A percentile compares a stretch with the other conserved stretches of the same genome.
These are phyloP conservation scores for Nomada fabriciana DNA, from an alignment of 2,888 invertebrate genomes.

Conservation along the genomic window DNA sequence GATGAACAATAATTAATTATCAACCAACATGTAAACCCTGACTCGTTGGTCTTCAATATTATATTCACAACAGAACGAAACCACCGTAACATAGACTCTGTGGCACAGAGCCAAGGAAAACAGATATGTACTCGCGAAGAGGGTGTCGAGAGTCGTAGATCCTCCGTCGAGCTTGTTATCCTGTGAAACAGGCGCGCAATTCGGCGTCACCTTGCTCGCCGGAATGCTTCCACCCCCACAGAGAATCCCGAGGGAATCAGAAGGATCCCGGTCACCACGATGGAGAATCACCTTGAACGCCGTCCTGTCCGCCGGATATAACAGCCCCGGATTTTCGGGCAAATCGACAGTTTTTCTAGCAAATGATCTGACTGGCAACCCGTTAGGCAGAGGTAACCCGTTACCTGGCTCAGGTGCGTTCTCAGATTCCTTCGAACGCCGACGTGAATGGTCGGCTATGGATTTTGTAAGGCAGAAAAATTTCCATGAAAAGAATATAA, in stretches of 20 bases:
- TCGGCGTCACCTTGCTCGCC: constrained; percentile 62
- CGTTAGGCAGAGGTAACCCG: constrained; percentile 25
- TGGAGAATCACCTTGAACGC: constrained; percentile 46
- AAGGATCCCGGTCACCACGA: constrained; percentile 20
- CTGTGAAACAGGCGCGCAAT: constrained; percentile 80
- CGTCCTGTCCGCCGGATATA: constrained; percentile 77
- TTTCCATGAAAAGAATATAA: neutral
- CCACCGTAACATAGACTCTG: too few species aligned
- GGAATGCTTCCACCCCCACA: constrained; percentile 20
- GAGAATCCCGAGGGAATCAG: constrained; percentile 56
- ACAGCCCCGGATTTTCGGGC: constrained; percentile 81
- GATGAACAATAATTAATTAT: too few species aligned
- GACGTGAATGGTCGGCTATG: neutral
- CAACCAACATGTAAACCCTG: too few species aligned
- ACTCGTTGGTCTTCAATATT: too few species aligned
- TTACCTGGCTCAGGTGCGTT: constrained; percentile 54
- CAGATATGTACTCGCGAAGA: neutral
- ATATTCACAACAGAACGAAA: too few species aligned
- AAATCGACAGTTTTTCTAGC: constrained; percentile 80
- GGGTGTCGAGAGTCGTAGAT: constrained; percentile 34
- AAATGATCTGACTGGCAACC: constrained; percentile 69
- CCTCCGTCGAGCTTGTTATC: constrained; percentile 75
- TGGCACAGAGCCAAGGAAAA: neutral
- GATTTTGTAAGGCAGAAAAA: neutral
- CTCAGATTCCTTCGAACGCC: constrained; percentile 17